A percentile compares a stretch with the other conserved stretches of the same genome.
These are phyloP conservation scores for Lytechinus variegatus DNA, from an alignment of 35 echinoderm and acorn worm genomes.

Conservation along the genomic window DNA sequence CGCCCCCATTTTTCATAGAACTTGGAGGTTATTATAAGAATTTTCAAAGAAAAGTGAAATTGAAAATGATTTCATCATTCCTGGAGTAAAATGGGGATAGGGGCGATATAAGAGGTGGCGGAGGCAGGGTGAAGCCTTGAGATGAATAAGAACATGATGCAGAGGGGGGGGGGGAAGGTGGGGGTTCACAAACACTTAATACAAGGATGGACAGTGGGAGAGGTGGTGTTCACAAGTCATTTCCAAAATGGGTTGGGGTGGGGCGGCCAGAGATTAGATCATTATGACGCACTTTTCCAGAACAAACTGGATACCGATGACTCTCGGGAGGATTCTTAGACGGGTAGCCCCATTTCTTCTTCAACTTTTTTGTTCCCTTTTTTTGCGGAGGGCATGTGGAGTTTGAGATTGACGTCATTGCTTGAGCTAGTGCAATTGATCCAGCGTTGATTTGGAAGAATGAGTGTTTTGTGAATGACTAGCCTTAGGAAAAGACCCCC, in stretches of 20 bases:
- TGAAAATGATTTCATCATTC: too few relatives aligned
- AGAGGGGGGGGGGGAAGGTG: not conserved
- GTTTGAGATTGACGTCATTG: conserved; percentile 7
- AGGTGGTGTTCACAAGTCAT: not conserved
- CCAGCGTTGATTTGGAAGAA: not conserved
- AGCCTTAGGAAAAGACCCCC: not conserved
- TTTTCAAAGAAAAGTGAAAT: too few relatives aligned
- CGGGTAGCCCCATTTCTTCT: not conserved
- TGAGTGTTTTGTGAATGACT: not conserved
- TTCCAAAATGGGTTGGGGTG: not conserved
- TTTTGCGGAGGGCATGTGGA: not conserved
- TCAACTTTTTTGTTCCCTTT: not conserved
- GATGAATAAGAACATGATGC: not conserved
- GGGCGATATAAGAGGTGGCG: too few relatives aligned
- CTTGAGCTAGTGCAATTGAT: not conserved
- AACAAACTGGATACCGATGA: not conserved
- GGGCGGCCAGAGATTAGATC: not conserved
- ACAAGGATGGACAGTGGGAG: not conserved
- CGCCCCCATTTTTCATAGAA: too few relatives aligned
- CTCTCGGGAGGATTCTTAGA: not conserved
- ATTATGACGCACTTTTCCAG: not conserved
- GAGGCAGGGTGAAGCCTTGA: too few relatives aligned
- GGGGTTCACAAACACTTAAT: not conserved
- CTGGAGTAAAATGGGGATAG: too few relatives aligned
- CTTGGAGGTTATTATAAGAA: too few relatives aligned